These are phyloP conservation scores for Leucozona laternaria DNA, from an alignment of 2,888 invertebrate species.

Conservation along the genomic window DNA sequence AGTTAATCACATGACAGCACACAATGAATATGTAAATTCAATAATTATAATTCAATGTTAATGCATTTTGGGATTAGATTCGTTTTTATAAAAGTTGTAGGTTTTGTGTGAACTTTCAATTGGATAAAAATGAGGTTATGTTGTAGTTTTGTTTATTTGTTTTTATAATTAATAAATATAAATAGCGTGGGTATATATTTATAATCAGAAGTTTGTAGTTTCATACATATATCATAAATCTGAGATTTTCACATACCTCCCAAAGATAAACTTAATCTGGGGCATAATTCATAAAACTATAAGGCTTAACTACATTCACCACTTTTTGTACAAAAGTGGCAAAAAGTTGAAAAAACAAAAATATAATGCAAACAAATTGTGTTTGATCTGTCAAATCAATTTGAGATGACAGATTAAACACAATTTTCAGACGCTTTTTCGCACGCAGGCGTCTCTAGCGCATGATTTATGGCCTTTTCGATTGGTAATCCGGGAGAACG, in stretches of 20 bases:
- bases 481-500: no score
- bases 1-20: not conserved
- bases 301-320: no score
- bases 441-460: no score
- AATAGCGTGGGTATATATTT: not conserved
- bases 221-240: not conserved
- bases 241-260: not conserved
- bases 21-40: not conserved
- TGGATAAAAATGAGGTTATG: not conserved
- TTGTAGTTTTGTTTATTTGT: conserved; percentile 12
- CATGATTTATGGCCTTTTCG: no score
- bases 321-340: no score
- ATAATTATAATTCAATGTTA: conserved; percentile 15
- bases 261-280: no score
- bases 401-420: no score
- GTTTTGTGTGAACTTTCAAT: not conserved
- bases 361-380: no score
- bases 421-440: no score
- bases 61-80: not conserved
- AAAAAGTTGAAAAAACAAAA: no score
- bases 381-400: no score
- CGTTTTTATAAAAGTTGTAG: not conserved
- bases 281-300: no score
- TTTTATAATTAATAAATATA: not conserved
- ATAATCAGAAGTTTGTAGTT: not conserved